Conservation (phyloP, 2,113 vertebrate species). For the Haliaeetus leucogaster region DNA sequence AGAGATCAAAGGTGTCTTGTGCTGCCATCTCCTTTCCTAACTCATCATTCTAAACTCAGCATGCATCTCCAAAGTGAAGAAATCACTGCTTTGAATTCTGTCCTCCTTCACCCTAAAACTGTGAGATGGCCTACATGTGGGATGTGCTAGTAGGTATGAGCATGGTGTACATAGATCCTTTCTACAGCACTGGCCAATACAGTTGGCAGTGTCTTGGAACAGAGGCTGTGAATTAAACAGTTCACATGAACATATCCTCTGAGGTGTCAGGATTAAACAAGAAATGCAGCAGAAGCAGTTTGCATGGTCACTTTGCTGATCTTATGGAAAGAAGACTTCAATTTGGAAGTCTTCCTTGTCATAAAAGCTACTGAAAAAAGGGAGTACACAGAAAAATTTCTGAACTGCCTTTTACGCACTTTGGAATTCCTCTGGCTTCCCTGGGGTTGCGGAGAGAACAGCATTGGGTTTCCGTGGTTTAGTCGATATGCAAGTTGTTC, state of each 20-base stretch:
- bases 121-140: neutral
- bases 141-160: neutral
- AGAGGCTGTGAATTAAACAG: neutral
- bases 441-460: neutral
- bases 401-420: neutral
- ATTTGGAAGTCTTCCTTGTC: neutral
- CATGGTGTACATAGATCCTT: neutral
- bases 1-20: conserved; percentile 1
- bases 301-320: neutral
- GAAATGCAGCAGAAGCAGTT: neutral
- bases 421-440: conserved; percentile 18
- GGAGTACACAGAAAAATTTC: neutral
- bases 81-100: neutral
- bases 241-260: neutral
- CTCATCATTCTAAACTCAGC: neutral
- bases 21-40: neutral
- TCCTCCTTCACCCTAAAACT: neutral
- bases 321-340: neutral
- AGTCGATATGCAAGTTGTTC: neutral
- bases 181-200: neutral
- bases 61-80: neutral
- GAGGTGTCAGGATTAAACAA: neutral
- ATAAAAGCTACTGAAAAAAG: neutral
- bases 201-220: neutral
- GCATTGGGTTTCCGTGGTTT: neutral